Evolutionary conservation across 1,140 invertebrate species (phyloP), one percentile per base, ranked within the genome.

Genomic region (Pissodes strobi): DNA sequence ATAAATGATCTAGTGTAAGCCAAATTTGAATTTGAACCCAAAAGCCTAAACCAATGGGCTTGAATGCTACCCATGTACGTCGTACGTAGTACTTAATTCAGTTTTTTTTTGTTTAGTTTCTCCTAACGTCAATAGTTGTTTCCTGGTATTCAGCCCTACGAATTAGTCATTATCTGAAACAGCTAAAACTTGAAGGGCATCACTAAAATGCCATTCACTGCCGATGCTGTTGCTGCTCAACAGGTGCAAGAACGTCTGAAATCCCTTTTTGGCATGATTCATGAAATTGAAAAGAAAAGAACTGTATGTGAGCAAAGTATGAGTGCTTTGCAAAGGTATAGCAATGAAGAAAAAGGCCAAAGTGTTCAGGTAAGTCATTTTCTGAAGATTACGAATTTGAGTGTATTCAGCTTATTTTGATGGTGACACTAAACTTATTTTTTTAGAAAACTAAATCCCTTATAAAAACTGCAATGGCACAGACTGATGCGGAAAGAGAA

Each of bases 401-500:
- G n/a, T n/a, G n/a, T n/a, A n/a, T n/a, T n/a, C n/a, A n/a, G n/a
- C n/a, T n/a, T n/a, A n/a, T n/a, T n/a, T n/a, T n/a, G n/a, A n/a
- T n/a, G n/a, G n/a, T n/a, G n/a, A n/a, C n/a, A n/a, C n/a, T n/a
- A n/a, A n/a, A n/a, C n/a, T 53, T 59, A 34, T 63, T 49, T 55
- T 64, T 37, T 78, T 79, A 88, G 72, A 93, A 94, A 78, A 76
- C 95, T 21, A 93, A 90, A 79, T 86, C 82, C 45, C 78, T 94
- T n/a, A 92, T 94, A 69, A 91, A 88, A 74, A 85, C 87, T 21
- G 91, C 91, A 0, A 80, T 94, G 41, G 76, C 83, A 19, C 94
- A 96, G 77, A 88, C 92, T 1, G 86, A 90, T 66, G 85, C 88
- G 69, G 95, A 97, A 78, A 92, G 95, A 72, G 89, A 92, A 60